These are phyloP conservation scores for Emydocephalus ijimae DNA, from an alignment of 2,113 vertebrate genomes.

Conservation along the genomic window DNA sequence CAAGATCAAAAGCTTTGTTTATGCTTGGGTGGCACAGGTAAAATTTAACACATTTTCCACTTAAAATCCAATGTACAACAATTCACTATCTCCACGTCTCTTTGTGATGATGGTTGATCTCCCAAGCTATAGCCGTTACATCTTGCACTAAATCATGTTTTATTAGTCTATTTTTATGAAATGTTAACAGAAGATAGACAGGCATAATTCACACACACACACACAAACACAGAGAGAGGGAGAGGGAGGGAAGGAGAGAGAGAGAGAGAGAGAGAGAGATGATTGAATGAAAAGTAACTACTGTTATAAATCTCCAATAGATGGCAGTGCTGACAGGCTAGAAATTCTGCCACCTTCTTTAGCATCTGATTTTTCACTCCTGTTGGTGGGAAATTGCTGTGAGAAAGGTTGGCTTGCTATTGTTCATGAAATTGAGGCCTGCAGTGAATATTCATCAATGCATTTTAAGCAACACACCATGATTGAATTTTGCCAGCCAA, in stretches of 20 bases:
- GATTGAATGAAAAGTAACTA: neutral
- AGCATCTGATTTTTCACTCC: neutral
- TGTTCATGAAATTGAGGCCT: neutral
- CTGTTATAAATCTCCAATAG: neutral
- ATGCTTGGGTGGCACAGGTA: slow-evolving; percentile 29
- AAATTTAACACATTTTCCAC: slow-evolving; percentile 35
- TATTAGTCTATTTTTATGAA: slow-evolving; percentile 17
- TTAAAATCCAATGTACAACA: slow-evolving; percentile 29
- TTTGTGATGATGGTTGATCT: slow-evolving; percentile 46
- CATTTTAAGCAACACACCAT: neutral
- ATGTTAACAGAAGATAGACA: neutral
- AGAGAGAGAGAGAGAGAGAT: neutral
- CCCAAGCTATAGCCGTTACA: slow-evolving; percentile 17
- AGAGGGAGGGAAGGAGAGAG: neutral
- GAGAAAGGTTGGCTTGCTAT: neutral
- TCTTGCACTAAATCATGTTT: slow-evolving; percentile 39
- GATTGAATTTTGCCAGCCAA: neutral
- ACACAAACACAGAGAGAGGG: too few relatives aligned
- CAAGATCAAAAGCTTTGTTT: slow-evolving; percentile 45
- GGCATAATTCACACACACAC: neutral
- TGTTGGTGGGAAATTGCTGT: neutral
- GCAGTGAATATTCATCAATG: neutral
- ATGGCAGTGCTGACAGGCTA: neutral
- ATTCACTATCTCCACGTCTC: slow-evolving; percentile 45
- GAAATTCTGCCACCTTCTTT: neutral